Evolutionary conservation across 2,888 invertebrate species (phyloP).

Genomic region (Lasioglossum pauxillum): DNA sequence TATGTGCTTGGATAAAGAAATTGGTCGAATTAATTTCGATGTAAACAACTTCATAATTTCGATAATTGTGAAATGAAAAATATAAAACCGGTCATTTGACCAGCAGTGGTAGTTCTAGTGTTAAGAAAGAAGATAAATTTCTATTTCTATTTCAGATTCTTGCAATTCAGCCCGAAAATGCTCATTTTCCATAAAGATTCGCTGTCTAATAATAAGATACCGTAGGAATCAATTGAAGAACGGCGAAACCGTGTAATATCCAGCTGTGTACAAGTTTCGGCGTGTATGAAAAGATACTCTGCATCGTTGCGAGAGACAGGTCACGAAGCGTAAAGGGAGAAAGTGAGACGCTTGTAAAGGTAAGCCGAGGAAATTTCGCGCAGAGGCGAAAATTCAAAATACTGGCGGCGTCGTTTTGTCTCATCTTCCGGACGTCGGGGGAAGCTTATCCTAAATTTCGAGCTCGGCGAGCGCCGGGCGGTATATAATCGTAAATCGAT

Average conservation of each 20-base stretch:
- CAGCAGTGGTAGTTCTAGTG: too few relatives aligned
- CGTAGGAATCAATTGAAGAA: neutral
- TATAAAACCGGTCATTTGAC: too few relatives aligned
- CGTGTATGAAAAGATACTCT: neutral
- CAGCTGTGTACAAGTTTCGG: neutral
- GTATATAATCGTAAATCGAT: conserved; percentile 64
- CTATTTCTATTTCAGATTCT: too few relatives aligned
- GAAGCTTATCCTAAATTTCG: conserved; percentile 13
- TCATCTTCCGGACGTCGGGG: neutral
- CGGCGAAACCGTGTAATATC: neutral
- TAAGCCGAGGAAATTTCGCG: neutral
- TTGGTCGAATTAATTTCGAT: too few relatives aligned
- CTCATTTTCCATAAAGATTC: too few relatives aligned
- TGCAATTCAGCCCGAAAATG: too few relatives aligned
- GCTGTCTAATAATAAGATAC: neutral
- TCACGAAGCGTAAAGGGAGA: neutral
- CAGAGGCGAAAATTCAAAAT: neutral
- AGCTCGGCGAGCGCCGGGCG: conserved; percentile 26
- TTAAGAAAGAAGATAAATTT: too few relatives aligned
- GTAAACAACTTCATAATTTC: too few relatives aligned
- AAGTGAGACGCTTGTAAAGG: neutral
- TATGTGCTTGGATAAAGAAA: too few relatives aligned
- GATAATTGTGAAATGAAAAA: too few relatives aligned
- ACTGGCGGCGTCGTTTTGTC: neutral
- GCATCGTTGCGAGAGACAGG: neutral